Base-by-base conservation (phyloP, 2,113 vertebrate species). In the Oceanodroma tethys region DNA sequence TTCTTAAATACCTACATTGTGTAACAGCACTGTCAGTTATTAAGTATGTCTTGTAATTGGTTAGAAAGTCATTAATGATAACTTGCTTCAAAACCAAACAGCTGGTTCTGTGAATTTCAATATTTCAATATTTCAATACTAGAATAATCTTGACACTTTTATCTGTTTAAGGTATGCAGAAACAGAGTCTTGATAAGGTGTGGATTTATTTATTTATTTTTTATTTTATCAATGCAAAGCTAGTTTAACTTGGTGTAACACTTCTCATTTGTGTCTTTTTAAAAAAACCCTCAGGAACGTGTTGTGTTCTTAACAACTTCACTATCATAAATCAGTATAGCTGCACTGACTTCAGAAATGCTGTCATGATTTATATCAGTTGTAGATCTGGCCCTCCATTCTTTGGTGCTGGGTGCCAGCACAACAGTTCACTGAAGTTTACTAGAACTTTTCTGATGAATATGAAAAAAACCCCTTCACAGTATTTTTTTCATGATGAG, bases 391-490 rank as follows among this genome's bases (percentile, higher is more conserved):
- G 0, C 5, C 11, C 19, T 60, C 32, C 11, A 27, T 23, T 73
- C 30, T 58, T 36, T 62, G n/a, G 18, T 55, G 25, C 17, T 71
- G 12, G 11, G 29, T 59, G 58, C 32, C 72, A 90, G n/a, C 19
- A 40, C 27, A 83, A n/a, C 13, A 25, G 4, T 17, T 38, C 55
- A 52, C 0, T 59, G 43, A 50, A 52, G 23, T 74, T 86, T 63
- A 25, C 26, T 63, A 27, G 21, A 81, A 42, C 7, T 15, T 32
- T 95, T 86, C n/a, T 26, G 21, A 76, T 65, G 22, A 38, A 62
- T 12, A 26, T 4, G 7, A 60, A 66, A 72, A 75, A 16, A 27
- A 26, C 1, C 0, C 0, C 1, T 7, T 40, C 23, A 8, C 2
- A 10, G 5, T 30, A 13, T 7, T 21, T 6, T 40, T 48, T 30